Base-by-base conservation (phyloP, 2,888 invertebrate species). In the Dynastes hyllus region DNA sequence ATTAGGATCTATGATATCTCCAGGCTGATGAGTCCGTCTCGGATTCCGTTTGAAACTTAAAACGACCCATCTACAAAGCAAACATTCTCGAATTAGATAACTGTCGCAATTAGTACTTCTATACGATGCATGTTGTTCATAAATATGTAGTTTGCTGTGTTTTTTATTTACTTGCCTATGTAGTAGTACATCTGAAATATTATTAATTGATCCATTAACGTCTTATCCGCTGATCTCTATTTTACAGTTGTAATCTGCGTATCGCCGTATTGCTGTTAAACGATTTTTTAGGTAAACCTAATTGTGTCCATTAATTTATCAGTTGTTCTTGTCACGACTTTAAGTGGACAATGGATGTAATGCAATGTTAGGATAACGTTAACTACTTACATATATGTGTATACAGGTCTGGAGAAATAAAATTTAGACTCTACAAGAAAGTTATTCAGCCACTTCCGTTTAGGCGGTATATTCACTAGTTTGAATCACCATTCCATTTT, bases 191-290 rank as follows among this genome's bases (percentile, higher is more conserved):
- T 55, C 73, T 32, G 50, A 75, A 75, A 69, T 51, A 51, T 51
- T 75, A 75, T 61, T 75, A 75, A 75, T 75, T 61, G 73, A 75
- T 75, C 73, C 73, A 75, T 75, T 75, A 75, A 61, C 27, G 13
- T 45, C 45, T 75, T 61, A 61, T 61, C 73, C 73, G 61, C 11
- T 27, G 45, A 75, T 75, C 73, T 40, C 73, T 27, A 45, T 63
- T 61, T 63, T 61, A 75, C 73, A 75, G 63, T 75, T 75, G 73
- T 75, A 75, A 61, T 75, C 73, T 45, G 61, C 9, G 73, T 45
- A 75, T 75, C 73, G 51, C 40, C 40, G 45, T 45, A 11, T 8
- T 45, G 8, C 27, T 29, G 61, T 55, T 75, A 75, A 75, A 50
- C 40, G 73, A 75, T 75, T 75, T 75, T 75, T 75, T 61, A 61